phyloP scores from a whole-genome alignment of 2,888 invertebrate genomes.

The Dendrolimus houi region DNA sequence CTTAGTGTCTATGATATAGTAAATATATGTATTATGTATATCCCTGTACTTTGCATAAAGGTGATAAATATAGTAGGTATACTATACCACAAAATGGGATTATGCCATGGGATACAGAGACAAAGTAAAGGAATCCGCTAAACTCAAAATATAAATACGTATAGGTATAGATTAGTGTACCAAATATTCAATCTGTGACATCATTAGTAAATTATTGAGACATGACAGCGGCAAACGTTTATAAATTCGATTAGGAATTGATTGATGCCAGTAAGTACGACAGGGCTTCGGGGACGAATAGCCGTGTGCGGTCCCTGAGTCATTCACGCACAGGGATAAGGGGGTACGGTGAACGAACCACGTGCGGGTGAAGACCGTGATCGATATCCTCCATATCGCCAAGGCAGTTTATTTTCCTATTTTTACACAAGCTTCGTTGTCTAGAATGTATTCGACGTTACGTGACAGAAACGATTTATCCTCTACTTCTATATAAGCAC shows the following conservation, averaged over 20 bases:
- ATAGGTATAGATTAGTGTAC: too few relatives aligned
- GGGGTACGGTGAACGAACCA: background rate
- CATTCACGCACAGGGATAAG: constrained; percentile 19
- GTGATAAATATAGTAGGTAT: too few relatives aligned
- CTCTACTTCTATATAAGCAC: too few relatives aligned
- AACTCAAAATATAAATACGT: too few relatives aligned
- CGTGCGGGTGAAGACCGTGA: constrained; percentile 14
- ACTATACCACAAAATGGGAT: too few relatives aligned
- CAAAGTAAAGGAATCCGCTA: too few relatives aligned
- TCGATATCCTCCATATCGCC: constrained; percentile 14
- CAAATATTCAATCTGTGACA: background rate
- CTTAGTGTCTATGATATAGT: too few relatives aligned
- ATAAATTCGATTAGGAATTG: constrained; percentile 59
- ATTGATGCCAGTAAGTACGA: constrained; percentile 38
- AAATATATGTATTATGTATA: too few relatives aligned
- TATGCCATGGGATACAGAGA: too few relatives aligned
- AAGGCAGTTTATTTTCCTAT: background rate
- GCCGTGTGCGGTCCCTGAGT: constrained; percentile 28
- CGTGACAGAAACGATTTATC: too few relatives aligned
- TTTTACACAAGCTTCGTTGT: background rate
- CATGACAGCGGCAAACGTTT: constrained; percentile 29
- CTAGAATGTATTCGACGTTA: too few relatives aligned
- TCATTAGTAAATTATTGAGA: background rate
- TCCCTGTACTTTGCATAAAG: too few relatives aligned
- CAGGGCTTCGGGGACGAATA: constrained; percentile 10